Evolutionary conservation across 2,888 invertebrate species (phyloP), one percentile per base, ranked within the genome.

Genomic region (Ichneumoninae sp.): DNA sequence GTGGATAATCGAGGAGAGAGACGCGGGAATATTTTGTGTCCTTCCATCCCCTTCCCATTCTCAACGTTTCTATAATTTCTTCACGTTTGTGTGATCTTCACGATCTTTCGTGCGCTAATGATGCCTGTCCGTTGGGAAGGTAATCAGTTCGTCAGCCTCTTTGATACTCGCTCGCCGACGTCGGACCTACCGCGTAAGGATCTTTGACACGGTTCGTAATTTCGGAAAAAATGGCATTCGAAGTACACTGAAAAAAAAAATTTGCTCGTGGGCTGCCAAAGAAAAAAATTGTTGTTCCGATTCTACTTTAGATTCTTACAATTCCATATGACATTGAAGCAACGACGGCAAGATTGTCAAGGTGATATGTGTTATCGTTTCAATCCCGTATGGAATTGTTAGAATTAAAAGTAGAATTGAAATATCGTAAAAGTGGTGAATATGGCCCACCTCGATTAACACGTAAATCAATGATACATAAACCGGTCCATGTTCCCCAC

Each of bases 1-100:
- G 65, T 65, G 33, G 76, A 78, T 84, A 85, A 85, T 78, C 40
- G 40, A 54, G 54, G 47, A 78, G 50, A 22, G 50, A 22, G 50
- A 78, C 83, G 73, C 44, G 13, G 74, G 52, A 44, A 57, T 33
- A 73, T 81, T 69, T 73, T 7, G 30, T 47, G 33, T 65, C 47
- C 70, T 44, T 81, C 44, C 47, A 65, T 65, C 60, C 10, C 36
- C 71, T 50, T 66, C 44, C 54, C 26, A n/a, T 30, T 33, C 19
- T 84, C 26, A 4, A 10, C 8, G 36, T 74, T 73, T 22, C 74
- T 60, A 40, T 33, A 19, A 70, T 65, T 50, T 40, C 8, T n/a
- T 13, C 26, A 71, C 36, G 30, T 36, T 50, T 16, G 22, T 13
- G 8, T 50, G 47, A 70, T 78, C 60, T 63, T 50, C 36, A 63